phyloP scores from a whole-genome alignment of 2,888 invertebrate genomes.

The Dryobotodes eremita region DNA sequence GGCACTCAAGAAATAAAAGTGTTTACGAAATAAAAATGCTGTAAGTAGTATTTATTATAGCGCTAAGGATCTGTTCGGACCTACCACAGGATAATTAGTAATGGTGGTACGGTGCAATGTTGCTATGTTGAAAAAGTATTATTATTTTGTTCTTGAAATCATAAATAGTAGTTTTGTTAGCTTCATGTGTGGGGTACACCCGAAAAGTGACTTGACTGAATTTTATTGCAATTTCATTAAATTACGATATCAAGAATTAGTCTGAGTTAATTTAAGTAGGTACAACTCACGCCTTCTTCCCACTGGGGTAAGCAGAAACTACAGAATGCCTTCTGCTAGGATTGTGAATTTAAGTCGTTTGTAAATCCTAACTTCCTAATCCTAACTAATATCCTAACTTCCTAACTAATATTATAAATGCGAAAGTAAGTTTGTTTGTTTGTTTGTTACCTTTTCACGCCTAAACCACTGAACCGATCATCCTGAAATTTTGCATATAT shows the following conservation, averaged over 20 bases:
- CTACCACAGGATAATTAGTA: slow-evolving; percentile 54
- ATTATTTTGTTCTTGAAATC: background rate
- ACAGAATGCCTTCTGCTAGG: too few species aligned
- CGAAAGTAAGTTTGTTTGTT: too few species aligned
- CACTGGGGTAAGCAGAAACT: too few species aligned
- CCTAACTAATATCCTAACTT: too few species aligned
- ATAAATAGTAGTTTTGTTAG: background rate
- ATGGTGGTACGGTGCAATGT: slow-evolving; percentile 31
- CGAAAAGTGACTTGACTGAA: background rate
- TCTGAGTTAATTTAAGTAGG: background rate
- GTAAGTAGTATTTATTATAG: slow-evolving; percentile 45
- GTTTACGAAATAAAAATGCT: slow-evolving; percentile 59
- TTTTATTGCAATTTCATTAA: background rate
- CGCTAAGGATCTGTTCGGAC: slow-evolving; percentile 42
- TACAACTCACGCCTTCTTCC: too few species aligned
- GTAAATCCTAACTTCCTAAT: too few species aligned
- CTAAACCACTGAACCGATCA: too few species aligned
- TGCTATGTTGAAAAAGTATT: slow-evolving; percentile 20
- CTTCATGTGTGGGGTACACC: background rate
- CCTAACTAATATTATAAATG: too few species aligned
- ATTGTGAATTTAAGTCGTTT: background rate
- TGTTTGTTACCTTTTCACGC: too few species aligned
- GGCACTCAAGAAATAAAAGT: slow-evolving; percentile 59
- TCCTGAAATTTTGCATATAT: too few species aligned
- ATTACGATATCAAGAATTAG: background rate